Base-by-base conservation (phyloP, 1,140 invertebrate genomes). In the Hyles euphorbiae region DNA sequence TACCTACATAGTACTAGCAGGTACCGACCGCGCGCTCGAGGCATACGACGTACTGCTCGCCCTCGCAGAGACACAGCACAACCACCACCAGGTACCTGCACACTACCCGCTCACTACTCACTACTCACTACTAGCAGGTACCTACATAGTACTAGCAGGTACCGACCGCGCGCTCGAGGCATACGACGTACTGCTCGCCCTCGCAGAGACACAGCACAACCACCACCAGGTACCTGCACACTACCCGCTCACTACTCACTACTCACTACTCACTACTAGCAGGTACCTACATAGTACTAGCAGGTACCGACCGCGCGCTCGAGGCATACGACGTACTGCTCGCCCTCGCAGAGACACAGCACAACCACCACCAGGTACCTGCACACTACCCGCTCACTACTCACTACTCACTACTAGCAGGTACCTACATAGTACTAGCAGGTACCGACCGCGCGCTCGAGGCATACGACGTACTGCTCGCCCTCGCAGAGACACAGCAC, bases 251-350 rank as follows among this genome's bases (percentile, higher is more conserved):
- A 22, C 22, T 22, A 22, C 22, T 22, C 22, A 22, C 22, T 22
- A n/a, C n/a, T n/a, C n/a, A n/a, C n/a, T n/a, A 22, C 22, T 22
- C 22, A 22, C 22, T 22, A 22, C 22, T 22, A 22, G 22, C 22
- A 22, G 22, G 22, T 2, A 22, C 22, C 22, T 22, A 22, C 22
- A 22, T 1, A 22, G 22, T 22, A 22, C n/a, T n/a, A n/a, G n/a
- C n/a, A n/a, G n/a, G n/a, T n/a, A n/a, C 93, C 55, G 95, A 96
- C 85, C 90, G 94, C 60, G 92, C 93, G 2, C 92, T 95, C 47
- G 95, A 96, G 81, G 91, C 93, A 0, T 96, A 95, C 77, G 95
- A 96, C 75, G 93, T 95, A 45, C 87, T 96, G 32, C 90, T 94
- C 4, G 93, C 93, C 5, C 82, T 96, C 52, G 81, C 95, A 32